Percentiles rank a stretch among this genome's conserved stretches.
Conservation (phyloP, 2,797 vertebrate genomes). For the Sternarchorhynchus goeldii region DNA sequence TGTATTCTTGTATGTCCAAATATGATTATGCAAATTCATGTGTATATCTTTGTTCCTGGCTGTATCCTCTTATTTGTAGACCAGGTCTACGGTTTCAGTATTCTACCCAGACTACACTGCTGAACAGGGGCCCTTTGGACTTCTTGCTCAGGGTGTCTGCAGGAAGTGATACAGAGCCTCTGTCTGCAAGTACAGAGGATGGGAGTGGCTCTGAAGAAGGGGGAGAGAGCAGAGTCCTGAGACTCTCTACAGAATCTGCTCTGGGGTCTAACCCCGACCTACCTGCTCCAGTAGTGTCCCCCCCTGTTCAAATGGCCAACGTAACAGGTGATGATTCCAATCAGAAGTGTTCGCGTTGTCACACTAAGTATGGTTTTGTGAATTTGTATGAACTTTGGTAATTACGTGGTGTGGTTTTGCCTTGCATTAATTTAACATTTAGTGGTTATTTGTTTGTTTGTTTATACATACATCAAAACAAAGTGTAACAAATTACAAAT, state of each 20-base stretch:
- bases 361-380: neutral
- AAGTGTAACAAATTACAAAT: neutral
- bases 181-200: conserved; percentile 71
- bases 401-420: neutral
- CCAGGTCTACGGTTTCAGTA: conserved; percentile 73
- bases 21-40: neutral
- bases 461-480: no score
- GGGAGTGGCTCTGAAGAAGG: conserved; percentile 76
- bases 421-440: neutral
- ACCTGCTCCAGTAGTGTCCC: conserved; percentile 3
- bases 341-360: neutral
- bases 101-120: conserved; percentile 79
- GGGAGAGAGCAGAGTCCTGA: conserved; percentile 24
- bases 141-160: conserved; percentile 71
- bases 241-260: conserved; percentile 19
- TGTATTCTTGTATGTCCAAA: neutral
- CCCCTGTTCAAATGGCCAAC: conserved; percentile 42
- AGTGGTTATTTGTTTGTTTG: neutral
- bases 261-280: conserved; percentile 6
- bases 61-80: conserved; percentile 51
- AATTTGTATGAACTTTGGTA: neutral
- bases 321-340: neutral
- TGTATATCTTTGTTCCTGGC: neutral
- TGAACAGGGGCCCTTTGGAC: conserved; percentile 69
- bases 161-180: conserved; percentile 64